These are phyloP conservation scores for Pristionchus pacificus DNA, from an alignment of 1,140 invertebrate species.

Conservation along the genomic window DNA sequence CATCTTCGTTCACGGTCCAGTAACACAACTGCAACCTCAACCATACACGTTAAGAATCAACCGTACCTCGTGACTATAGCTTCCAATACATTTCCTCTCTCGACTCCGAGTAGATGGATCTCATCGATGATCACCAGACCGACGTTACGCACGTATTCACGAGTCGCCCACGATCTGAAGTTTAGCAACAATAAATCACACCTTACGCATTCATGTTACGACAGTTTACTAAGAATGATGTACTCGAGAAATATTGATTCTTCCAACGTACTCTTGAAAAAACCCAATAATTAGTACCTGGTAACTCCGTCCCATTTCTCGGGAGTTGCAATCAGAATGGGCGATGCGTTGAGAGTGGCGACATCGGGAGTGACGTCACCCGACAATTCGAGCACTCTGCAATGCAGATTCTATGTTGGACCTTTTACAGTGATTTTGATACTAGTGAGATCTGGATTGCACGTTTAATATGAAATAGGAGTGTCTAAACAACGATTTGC, in stretches of 20 bases:
- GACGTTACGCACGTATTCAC: slow-evolving; percentile 86
- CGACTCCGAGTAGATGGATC: slow-evolving; percentile 85
- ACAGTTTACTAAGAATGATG: neutral
- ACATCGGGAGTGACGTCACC: slow-evolving; percentile 91
- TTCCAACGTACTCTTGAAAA: no score
- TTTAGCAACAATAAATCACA: slow-evolving; percentile 5
- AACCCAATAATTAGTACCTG: slow-evolving; percentile 33
- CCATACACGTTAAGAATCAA: slow-evolving; percentile 65
- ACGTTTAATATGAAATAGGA: no score
- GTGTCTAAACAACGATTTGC: no score
- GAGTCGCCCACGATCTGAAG: slow-evolving; percentile 92
- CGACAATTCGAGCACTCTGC: slow-evolving; percentile 87
- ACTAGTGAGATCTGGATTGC: no score
- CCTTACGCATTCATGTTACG: no score
- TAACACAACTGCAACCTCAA: neutral
- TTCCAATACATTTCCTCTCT: slow-evolving; percentile 68
- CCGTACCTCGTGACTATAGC: slow-evolving; percentile 66
- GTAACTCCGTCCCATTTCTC: slow-evolving; percentile 99
- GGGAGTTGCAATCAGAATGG: slow-evolving; percentile 94
- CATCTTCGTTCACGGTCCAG: slow-evolving; percentile 55
- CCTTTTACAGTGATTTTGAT: no score
- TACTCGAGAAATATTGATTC: neutral
- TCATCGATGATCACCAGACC: slow-evolving; percentile 94
- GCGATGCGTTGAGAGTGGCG: slow-evolving; percentile 73
- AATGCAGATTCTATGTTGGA: no score